Evolutionary conservation across 2,797 vertebrate genomes (phyloP), one percentile per base, ranked within the genome.

Genomic region (Octomys mimax): DNA sequence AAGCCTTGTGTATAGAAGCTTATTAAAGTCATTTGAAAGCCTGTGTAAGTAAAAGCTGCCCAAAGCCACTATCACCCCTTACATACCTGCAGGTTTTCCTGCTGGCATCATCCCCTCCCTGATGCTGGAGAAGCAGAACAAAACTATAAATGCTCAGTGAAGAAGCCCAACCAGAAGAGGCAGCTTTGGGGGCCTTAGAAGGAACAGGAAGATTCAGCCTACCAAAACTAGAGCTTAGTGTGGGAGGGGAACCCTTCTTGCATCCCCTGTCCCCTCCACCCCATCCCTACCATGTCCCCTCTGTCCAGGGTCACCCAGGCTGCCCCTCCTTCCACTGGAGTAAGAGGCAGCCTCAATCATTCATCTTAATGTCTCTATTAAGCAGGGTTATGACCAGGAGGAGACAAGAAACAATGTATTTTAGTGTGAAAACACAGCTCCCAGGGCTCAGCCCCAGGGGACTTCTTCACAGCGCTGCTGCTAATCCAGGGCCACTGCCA

Each of bases 291-390:
- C 61, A 87, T 98, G 96, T 96, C 89, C 92, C 87, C 77, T 96
- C 61, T 68, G 61, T 26, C 95, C 95, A 93, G 98, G 98, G 96
- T 98, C 94, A 97, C 33, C 90, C 95, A 78, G 66, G 87, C 95
- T 94, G 96, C 97, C 88, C 94, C 87, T 97, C 78, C 98, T 92
- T 94, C 77, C 1, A 1, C 95, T 91, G 59, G 82, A 94, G 93
- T 88, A 75, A 97, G 94, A 97, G 79, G 92, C 95, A 91, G 94
- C 80, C 91, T 89, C 97, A 97, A 97, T 98, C 96, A 97, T 97
- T 97, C 96, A 97, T 97, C 97, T 97, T 97, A 97, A 97, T 96
- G 97, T 97, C 96, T 97, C 97, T 98, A 97, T 98, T 98, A 98
- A 97, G 94, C 95, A 97, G 94, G 97, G 97, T 98, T 98, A 97